Base-by-base conservation (phyloP, 2,888 invertebrate species). In the Drosophila hamatofila region DNA sequence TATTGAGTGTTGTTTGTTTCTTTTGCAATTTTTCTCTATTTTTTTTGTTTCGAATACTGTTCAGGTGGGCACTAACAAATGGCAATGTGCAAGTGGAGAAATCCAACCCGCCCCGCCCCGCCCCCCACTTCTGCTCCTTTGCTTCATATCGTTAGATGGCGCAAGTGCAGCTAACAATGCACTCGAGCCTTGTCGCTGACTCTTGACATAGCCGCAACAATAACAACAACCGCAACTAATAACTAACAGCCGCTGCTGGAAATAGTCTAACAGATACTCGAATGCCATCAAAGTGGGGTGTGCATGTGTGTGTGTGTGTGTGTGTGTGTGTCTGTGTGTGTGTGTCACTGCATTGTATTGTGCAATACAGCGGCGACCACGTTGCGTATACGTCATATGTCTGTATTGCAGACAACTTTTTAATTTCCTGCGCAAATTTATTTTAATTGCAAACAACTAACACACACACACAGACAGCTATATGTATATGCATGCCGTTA, bases 151-250 rank as follows among this genome's bases (percentile, higher is more conserved):
- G 78, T 83, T 78, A 72, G 83, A 57, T 64, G 83, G 49, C 54
- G 78, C 75, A 88, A 84, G 75, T 83, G 89, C 75, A 70, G 81
- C 83, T 78, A 89, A 85, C 90, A 89, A 88, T 89, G 84, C 72
- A 71, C 71, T 87, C 68, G 69, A 52, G 66, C 66, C 55, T 75
- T 67, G 85, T 72, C 80, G 72, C 72, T 72, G 75, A 71, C 90
- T 83, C 90, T 90, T 86, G 90, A 90, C 90, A 86, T 72, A 79
- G 76, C 81, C 84, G 78, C 89, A 80, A 78, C 83, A 82, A 72
- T 72, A 83, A 74, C 76, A 69, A 80, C 68, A 75, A 72, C 78
- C 84, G 78, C 83, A 83, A 80, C 89, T 83, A 83, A 83, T 83
- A 83, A 83, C 89, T 84, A 88, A 84, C 82, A 72, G 61, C 27